Conservation (phyloP, 2,113 vertebrate species). For the Rutilus rutilus region DNA sequence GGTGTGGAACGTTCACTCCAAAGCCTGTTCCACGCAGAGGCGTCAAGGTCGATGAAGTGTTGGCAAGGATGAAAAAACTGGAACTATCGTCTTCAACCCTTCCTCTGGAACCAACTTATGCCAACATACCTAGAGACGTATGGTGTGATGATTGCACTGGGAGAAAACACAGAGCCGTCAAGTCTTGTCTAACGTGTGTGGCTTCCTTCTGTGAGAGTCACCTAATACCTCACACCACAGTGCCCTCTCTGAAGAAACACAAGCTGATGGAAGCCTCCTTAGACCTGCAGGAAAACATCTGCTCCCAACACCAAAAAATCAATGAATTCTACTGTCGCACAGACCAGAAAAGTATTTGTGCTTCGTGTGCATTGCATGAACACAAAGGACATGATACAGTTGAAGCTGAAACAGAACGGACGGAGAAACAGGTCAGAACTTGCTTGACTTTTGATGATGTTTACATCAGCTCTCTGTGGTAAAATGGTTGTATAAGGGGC, state of each 20-base stretch:
- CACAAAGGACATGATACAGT: neutral
- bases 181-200: conserved; percentile 48
- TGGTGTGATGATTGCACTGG: neutral
- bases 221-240: conserved; percentile 56
- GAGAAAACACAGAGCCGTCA: neutral
- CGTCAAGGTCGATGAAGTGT: neutral
- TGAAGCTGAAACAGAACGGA: neutral
- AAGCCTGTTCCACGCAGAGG: neutral
- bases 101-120: neutral
- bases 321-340: neutral
- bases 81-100: neutral
- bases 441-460: neutral
- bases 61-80: neutral
- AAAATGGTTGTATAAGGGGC: neutral
- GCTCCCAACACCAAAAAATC: conserved; percentile 46
- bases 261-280: conserved; percentile 52
- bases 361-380: neutral
- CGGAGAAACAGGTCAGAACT: neutral
- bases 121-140: neutral
- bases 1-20: neutral
- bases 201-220: conserved; percentile 61
- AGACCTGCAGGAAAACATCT: conserved; percentile 51
- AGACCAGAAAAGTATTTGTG: neutral
- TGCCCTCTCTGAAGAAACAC: conserved; percentile 52
- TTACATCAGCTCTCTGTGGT: neutral